Base-by-base conservation (phyloP, 1,140 invertebrate species). In the Gryon sp. region DNA sequence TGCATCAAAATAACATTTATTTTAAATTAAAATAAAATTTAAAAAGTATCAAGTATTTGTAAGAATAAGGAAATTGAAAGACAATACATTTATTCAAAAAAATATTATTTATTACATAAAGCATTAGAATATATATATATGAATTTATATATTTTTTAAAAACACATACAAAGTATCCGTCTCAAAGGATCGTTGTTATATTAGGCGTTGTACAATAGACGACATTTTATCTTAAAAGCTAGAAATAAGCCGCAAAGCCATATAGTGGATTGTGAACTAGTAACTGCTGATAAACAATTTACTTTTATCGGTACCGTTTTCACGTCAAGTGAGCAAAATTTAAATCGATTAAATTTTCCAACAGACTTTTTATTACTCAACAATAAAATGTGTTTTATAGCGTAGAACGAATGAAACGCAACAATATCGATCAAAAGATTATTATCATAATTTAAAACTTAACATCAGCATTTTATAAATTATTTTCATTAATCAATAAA, bases 121-220 rank as follows among this genome's bases (percentile, higher is more conserved):
- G 60, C 60, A 55, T 74, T 74, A 65, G 45, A 62, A 53, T 70
- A 59, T 74, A n/a, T n/a, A n/a, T n/a, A n/a, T n/a, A n/a, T n/a
- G n/a, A n/a, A n/a, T n/a, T n/a, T n/a, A n/a, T n/a, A n/a, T n/a
- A 75, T 73, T 73, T 73, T 65, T 75, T 75, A 75, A 60, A 66
- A 75, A 75, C 60, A 66, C 62, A 66, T 75, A 66, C 62, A 75
- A 73, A 63, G 50, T 73, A 59, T 59, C 62, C 41, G 36, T 50
- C 55, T 52, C 36, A 40, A 65, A 65, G 26, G n/a, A 40, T 55
- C 24, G 14, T 50, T 53, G 11, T 57, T 34, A 55, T 24, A 24
- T 59, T 48, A 74, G 69, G 28, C 24, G 8, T 73, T 63, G 52
- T 73, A 66, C 60, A 66, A 8, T 46, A 8, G 32, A 62, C 48